Percentiles rank a stretch among this genome's conserved stretches.
These are phyloP conservation scores for Semotilus atromaculatus DNA, from an alignment of 2,797 vertebrate genomes.

Conservation along the genomic window DNA sequence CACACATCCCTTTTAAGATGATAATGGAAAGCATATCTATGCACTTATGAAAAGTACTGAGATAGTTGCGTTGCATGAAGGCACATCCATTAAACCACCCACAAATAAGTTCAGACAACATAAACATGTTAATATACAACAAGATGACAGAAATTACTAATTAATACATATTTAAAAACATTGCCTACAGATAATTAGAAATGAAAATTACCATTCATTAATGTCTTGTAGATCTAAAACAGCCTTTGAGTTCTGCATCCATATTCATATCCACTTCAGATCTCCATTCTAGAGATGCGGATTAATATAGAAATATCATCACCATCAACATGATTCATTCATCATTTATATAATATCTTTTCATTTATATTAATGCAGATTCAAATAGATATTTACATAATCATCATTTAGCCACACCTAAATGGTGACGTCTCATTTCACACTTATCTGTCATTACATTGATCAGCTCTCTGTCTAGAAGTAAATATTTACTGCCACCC, in stretches of 20 bases:
- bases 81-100: background rate
- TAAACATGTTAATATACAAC: background rate
- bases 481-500: background rate
- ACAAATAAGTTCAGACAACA: background rate
- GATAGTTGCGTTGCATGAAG: background rate
- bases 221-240: conserved; percentile 41
- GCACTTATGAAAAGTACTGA: background rate
- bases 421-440: background rate
- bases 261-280: conserved; percentile 54
- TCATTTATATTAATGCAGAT: background rate
- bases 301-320: background rate
- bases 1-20: background rate
- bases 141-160: background rate
- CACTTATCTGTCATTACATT: background rate
- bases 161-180: background rate
- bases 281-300: conserved; percentile 21
- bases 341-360: background rate
- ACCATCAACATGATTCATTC: background rate
- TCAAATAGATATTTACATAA: background rate
- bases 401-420: background rate
- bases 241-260: conserved; percentile 36
- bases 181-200: background rate
- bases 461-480: background rate
- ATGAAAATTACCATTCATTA: conserved; percentile 53
- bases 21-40: background rate